Evolutionary conservation across 2,797 vertebrate genomes (phyloP).

Genomic region (Triplophysa yarkandensis): DNA sequence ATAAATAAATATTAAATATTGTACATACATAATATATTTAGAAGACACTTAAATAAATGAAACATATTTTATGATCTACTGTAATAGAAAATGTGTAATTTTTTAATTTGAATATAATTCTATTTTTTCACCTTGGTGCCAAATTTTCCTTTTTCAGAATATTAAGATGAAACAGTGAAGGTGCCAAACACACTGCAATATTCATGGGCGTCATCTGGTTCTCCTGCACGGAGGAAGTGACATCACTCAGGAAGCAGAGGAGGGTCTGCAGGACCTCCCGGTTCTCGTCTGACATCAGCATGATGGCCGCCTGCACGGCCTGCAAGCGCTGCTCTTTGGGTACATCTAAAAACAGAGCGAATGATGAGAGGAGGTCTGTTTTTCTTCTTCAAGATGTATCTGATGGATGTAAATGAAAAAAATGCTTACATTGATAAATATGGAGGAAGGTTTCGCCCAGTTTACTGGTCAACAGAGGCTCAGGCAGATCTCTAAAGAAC

Average conservation of each 20-base stretch:
- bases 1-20: too few species aligned
- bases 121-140: constrained; percentile 82
- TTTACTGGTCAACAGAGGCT: constrained; percentile 95
- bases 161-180: constrained; percentile 97
- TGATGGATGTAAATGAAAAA: background rate
- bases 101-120: too few species aligned
- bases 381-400: background rate
- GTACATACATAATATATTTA: too few species aligned
- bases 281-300: constrained; percentile 97
- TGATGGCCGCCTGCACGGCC: constrained; percentile 91
- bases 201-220: constrained; percentile 99
- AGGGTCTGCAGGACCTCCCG: constrained; percentile 92
- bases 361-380: background rate
- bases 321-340: constrained; percentile 94
- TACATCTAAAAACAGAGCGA: constrained; percentile 78
- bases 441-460: constrained; percentile 97
- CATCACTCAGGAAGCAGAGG: constrained; percentile 93
- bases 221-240: constrained; percentile 88
- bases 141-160: constrained; percentile 92
- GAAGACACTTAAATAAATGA: too few species aligned
- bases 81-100: too few species aligned
- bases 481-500: constrained; percentile 95
- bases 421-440: constrained; percentile 93
- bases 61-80: too few species aligned
- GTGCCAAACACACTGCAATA: constrained; percentile 94